phyloP scores from a whole-genome alignment of 1,140 invertebrate genomes.

The Lordiphosa collinella region DNA sequence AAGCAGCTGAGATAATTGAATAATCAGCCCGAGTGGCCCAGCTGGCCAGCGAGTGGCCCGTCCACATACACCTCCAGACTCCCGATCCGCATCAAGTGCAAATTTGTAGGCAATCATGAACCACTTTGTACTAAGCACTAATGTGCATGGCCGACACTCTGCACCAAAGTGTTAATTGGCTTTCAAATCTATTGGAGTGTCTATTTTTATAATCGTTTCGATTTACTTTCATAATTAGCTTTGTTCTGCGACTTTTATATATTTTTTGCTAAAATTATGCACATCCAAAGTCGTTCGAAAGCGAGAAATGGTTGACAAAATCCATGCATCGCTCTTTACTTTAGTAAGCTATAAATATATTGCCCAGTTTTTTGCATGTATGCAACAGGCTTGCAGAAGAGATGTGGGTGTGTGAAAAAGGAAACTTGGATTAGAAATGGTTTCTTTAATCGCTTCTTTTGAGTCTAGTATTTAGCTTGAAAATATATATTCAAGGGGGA shows the following conservation, averaged over 20 bases:
- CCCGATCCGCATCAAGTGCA: slow-evolving; percentile 39
- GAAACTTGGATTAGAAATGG: no score
- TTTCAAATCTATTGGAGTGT: slow-evolving; percentile 18
- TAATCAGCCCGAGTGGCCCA: slow-evolving; percentile 63
- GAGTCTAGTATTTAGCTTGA: no score
- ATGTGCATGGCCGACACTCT: neutral
- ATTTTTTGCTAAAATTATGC: slow-evolving; percentile 38
- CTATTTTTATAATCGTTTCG: slow-evolving; percentile 42
- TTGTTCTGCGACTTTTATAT: slow-evolving; percentile 28
- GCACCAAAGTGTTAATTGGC: slow-evolving; percentile 38
- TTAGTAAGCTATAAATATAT: no score
- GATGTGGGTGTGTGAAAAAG: no score
- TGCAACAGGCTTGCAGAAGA: no score
- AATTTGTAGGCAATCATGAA: slow-evolving; percentile 68
- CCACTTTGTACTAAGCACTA: slow-evolving; percentile 13
- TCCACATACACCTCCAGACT: slow-evolving; percentile 11
- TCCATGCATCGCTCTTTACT: no score
- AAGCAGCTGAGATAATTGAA: slow-evolving; percentile 68
- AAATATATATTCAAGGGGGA: no score
- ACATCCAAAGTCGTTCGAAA: neutral
- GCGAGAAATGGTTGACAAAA: neutral
- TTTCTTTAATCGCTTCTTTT: no score
- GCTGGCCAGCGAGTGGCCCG: slow-evolving; percentile 31
- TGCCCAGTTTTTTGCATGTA: no score
- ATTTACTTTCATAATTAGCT: slow-evolving; percentile 41